A percentile compares a stretch with the other conserved stretches of the same genome.
Conservation (phyloP, 2,888 invertebrate genomes). For the Yponomeuta sedellus region DNA sequence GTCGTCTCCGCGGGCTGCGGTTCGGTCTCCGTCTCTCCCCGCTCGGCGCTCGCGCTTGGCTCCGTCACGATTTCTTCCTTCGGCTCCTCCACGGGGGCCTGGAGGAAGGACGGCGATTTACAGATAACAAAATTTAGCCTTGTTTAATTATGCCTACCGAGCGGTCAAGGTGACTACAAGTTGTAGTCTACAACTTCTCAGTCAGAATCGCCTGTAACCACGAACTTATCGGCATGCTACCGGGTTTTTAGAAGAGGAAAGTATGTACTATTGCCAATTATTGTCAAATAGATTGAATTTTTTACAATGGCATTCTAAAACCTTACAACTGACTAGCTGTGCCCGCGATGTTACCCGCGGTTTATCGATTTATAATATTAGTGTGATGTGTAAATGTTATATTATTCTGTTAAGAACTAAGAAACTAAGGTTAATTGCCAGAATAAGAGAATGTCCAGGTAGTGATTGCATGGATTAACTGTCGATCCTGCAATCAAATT, state of each 20-base stretch:
- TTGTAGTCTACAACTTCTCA: too few species aligned
- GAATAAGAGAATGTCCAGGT: not conserved
- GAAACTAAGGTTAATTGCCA: not conserved
- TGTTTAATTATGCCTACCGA: too few species aligned
- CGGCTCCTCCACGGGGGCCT: constrained; percentile 58
- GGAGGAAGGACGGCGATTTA: constrained; percentile 13
- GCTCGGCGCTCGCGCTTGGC: constrained; percentile 60
- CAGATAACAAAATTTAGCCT: too few species aligned
- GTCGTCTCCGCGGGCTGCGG: constrained; percentile 59
- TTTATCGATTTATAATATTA: too few species aligned
- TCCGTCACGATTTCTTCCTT: constrained; percentile 61
- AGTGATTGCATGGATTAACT: too few species aligned
- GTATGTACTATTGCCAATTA: too few species aligned
- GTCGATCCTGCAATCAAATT: too few species aligned
- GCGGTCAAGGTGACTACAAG: not conserved
- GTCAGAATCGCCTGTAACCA: too few species aligned
- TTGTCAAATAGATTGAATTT: too few species aligned
- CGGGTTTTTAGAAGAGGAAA: not conserved
- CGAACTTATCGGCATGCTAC: not conserved
- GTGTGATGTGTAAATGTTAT: not conserved
- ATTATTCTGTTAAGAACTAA: not conserved
- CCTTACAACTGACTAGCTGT: too few species aligned
- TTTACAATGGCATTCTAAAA: too few species aligned
- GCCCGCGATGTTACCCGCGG: too few species aligned
- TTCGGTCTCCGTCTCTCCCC: constrained; percentile 59